These are phyloP conservation scores for Drosophila conformis DNA, from an alignment of 2,888 invertebrate genomes.

Conservation along the genomic window DNA sequence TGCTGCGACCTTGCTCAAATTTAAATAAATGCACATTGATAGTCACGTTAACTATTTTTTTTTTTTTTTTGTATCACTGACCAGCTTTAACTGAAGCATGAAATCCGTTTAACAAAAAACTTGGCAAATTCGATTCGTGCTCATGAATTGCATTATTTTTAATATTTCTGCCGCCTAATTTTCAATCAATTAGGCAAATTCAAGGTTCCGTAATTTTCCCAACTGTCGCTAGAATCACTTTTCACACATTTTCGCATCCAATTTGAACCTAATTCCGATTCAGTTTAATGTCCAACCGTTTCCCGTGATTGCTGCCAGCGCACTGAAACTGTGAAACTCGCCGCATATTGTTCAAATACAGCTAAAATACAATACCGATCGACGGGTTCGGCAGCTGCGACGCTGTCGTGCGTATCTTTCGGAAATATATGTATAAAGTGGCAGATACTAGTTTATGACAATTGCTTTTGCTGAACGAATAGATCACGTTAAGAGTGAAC, in stretches of 20 bases:
- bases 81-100: constrained; percentile 56
- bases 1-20: constrained; percentile 51
- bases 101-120: constrained; percentile 62
- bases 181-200: constrained; percentile 56
- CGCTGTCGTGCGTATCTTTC: constrained; percentile 38
- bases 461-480: background rate
- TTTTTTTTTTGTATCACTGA: constrained; percentile 17
- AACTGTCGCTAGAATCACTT: constrained; percentile 48
- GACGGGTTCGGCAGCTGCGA: constrained; percentile 51
- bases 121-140: constrained; percentile 47
- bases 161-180: constrained; percentile 27
- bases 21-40: constrained; percentile 71
- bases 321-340: constrained; percentile 48
- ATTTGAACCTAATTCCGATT: background rate
- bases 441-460: background rate
- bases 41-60: constrained; percentile 48
- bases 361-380: constrained; percentile 34
- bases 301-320: constrained; percentile 63
- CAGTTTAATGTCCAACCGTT: constrained; percentile 43
- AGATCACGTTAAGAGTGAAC: background rate
- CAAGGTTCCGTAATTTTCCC: constrained; percentile 66
- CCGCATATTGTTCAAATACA: constrained; percentile 44
- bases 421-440: constrained; percentile 1
- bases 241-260: constrained; percentile 51
- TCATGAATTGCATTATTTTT: constrained; percentile 70